Conservation (phyloP, 2,113 vertebrate species). For the Aegithalos caudatus region DNA sequence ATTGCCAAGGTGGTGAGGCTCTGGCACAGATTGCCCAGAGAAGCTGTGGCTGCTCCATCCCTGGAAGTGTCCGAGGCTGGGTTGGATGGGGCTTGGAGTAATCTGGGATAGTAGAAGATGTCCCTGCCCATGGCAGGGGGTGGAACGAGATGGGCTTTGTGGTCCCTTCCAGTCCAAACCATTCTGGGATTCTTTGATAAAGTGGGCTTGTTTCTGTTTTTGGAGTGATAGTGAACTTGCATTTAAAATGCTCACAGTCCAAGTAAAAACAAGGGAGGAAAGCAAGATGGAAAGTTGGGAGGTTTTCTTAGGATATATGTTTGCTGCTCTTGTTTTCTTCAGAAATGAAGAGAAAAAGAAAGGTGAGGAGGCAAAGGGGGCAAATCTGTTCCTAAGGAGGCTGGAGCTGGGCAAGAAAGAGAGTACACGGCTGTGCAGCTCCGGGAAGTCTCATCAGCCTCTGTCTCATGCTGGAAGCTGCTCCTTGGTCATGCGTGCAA, state of each 20-base stretch:
- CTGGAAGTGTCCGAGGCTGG: not conserved
- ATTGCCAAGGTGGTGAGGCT: not conserved
- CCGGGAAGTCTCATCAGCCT: not conserved
- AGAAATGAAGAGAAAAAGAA: not conserved
- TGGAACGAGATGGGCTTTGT: not conserved
- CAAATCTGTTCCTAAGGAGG: not conserved
- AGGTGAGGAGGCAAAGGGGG: not conserved
- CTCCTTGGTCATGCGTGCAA: slow-evolving; percentile 37
- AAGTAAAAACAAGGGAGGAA: not conserved
- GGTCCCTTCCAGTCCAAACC: not conserved
- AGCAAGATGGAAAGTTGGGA: not conserved
- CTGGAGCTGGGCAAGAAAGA: not conserved
- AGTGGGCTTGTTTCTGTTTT: not conserved
- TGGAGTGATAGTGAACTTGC: not conserved
- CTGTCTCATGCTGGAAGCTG: not conserved
- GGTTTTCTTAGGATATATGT: not conserved
- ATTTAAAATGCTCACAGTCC: not conserved
- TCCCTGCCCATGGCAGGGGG: not conserved
- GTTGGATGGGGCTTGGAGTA: not conserved
- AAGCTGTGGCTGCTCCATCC: not conserved
- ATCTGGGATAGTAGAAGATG: not conserved
- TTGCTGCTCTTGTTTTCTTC: not conserved
- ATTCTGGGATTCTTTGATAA: not conserved
- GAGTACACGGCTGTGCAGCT: not conserved
- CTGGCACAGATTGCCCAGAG: not conserved